Conservation (phyloP, 2,888 invertebrate species). For the Trilocha varians region DNA sequence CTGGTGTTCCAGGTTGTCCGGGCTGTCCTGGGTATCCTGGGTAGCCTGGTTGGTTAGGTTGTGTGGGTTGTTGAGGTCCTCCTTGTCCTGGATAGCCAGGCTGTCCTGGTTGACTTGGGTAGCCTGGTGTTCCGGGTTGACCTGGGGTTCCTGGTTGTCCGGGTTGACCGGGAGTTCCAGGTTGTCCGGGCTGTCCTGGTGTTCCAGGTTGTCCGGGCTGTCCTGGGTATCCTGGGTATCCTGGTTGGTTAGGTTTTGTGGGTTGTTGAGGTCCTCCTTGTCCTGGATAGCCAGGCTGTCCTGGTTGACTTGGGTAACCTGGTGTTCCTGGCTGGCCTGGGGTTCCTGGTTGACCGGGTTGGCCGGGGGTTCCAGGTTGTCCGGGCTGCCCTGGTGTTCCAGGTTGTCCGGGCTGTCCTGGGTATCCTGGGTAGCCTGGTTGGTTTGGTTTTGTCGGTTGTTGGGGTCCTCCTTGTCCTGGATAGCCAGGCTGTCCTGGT, state of each 20-base stretch:
- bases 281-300: conserved; percentile 19
- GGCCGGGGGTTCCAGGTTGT: conserved; percentile 11
- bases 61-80: conserved; percentile 13
- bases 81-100: no score
- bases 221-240: conserved; percentile 13
- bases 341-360: conserved; percentile 15
- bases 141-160: conserved; percentile 16
- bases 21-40: conserved; percentile 18
- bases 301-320: conserved; percentile 36
- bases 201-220: conserved; percentile 20
- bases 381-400: conserved; percentile 12
- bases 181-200: conserved; percentile 12
- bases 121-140: conserved; percentile 21
- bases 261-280: conserved; percentile 14
- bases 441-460: conserved; percentile 13
- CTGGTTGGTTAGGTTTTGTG: conserved; percentile 21
- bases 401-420: conserved; percentile 6
- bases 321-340: conserved; percentile 23
- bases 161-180: conserved; percentile 15
- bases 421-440: conserved; percentile 11
- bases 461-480: conserved; percentile 13
- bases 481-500: conserved; percentile 12
- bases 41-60: conserved; percentile 14
- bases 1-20: conserved; percentile 27
- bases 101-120: conserved; percentile 8